A percentile compares a stretch with the other conserved stretches of the same genome.
These are phyloP conservation scores for Arge pagana DNA, from an alignment of 2,888 invertebrate genomes.

Conservation along the genomic window DNA sequence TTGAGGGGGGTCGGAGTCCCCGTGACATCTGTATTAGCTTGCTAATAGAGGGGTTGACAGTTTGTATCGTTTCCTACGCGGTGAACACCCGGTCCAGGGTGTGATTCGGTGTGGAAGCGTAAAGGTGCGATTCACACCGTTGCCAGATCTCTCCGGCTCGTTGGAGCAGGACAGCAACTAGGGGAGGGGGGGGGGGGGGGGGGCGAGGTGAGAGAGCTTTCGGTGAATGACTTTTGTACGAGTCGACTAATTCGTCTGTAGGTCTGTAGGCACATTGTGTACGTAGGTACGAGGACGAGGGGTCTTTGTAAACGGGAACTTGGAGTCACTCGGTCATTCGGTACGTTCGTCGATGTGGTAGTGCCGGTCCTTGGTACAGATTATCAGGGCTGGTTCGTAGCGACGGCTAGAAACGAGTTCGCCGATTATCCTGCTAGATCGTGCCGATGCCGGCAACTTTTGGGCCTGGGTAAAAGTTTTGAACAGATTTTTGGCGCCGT, in stretches of 20 bases:
- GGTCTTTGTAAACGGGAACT: constrained; percentile 35
- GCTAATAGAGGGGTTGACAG: constrained; percentile 33
- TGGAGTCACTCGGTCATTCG: constrained; percentile 36
- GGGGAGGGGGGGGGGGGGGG: constrained; percentile 5
- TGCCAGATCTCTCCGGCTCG: constrained; percentile 24
- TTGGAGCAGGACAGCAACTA: constrained; percentile 8
- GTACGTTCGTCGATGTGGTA: constrained; percentile 44
- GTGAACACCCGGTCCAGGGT: constrained; percentile 40
- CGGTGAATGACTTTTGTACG: constrained; percentile 47
- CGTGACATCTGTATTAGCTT: constrained; percentile 57
- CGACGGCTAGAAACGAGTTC: constrained; percentile 1
- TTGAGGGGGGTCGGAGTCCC: constrained; percentile 29
- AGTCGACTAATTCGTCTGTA: constrained; percentile 54
- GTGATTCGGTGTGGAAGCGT: constrained; percentile 24
- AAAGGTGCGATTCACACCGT: constrained; percentile 18
- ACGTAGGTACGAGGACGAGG: no score
- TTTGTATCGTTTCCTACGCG: constrained; percentile 35
- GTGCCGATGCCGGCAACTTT: no score
- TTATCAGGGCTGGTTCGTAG: constrained; percentile 15
- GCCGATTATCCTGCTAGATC: no score
- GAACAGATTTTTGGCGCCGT: background rate
- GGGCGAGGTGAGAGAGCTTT: constrained; percentile 29
- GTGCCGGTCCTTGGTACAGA: constrained; percentile 22
- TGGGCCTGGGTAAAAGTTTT: background rate
- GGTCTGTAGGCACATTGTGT: constrained; percentile 46